These are phyloP conservation scores for Philaethria dido DNA, from an alignment of 2,888 invertebrate species.

Conservation along the genomic window DNA sequence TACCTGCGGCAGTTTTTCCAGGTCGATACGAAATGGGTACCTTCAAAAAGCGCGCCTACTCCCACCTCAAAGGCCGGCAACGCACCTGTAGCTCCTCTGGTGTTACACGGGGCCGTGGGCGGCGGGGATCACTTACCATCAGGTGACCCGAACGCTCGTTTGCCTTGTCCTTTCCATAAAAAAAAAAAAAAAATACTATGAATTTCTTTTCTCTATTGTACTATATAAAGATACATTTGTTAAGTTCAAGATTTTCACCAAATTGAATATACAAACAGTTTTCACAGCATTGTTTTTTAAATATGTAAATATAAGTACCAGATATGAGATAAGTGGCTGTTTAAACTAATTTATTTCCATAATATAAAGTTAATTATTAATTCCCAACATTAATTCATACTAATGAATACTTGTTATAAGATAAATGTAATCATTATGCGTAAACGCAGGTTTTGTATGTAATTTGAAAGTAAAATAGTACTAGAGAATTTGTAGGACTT, in stretches of 20 bases:
- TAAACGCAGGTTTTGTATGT: neutral
- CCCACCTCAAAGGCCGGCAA: too few relatives aligned
- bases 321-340: constrained; percentile 4
- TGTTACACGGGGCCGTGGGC: too few relatives aligned
- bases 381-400: constrained; percentile 24
- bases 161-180: too few relatives aligned
- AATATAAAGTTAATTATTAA: constrained; percentile 18
- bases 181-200: too few relatives aligned
- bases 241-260: neutral
- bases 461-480: constrained; percentile 14
- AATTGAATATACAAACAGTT: constrained; percentile 1
- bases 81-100: too few relatives aligned
- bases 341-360: constrained; percentile 18
- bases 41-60: too few relatives aligned
- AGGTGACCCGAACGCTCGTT: too few relatives aligned
- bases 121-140: too few relatives aligned
- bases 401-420: constrained; percentile 25
- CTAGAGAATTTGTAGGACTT: neutral
- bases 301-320: constrained; percentile 2
- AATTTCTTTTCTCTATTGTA: neutral
- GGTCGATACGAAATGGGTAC: too few relatives aligned
- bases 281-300: constrained; percentile 25
- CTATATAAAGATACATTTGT: neutral
- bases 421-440: constrained; percentile 16
- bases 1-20: too few relatives aligned